Conservation (phyloP, 2,888 invertebrate species). For the Epinotia demarniana region DNA sequence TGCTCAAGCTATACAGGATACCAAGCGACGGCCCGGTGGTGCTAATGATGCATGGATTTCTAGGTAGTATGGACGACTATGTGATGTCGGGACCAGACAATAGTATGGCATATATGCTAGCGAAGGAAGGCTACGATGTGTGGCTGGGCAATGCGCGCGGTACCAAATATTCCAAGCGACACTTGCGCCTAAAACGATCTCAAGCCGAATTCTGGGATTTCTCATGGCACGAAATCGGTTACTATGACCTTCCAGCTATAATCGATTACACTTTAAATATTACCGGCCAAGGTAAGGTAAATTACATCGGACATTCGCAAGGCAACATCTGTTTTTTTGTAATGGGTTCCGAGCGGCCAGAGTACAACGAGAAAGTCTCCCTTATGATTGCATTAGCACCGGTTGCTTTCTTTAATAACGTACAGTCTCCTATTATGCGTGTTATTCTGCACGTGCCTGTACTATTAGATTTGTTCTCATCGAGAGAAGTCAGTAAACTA, state of each 20-base stretch:
- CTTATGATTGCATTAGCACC: constrained; percentile 84
- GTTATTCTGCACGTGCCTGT: constrained; percentile 61
- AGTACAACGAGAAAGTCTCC: constrained; percentile 83
- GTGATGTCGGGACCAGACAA: constrained; percentile 64
- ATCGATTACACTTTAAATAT: constrained; percentile 87
- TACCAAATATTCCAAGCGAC: constrained; percentile 86
- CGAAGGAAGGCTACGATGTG: constrained; percentile 87
- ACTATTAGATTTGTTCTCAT: constrained; percentile 63
- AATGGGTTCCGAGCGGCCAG: constrained; percentile 79
- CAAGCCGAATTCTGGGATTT: constrained; percentile 86
- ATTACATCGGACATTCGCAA: constrained; percentile 89
- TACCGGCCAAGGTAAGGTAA: constrained; percentile 81
- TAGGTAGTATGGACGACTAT: constrained; percentile 69
- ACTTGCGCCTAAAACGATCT: constrained; percentile 68
- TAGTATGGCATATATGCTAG: constrained; percentile 76
- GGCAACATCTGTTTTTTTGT: constrained; percentile 86
- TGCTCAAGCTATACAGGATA: constrained; percentile 64
- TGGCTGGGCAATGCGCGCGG: constrained; percentile 93
- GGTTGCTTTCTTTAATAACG: constrained; percentile 79
- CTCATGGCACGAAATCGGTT: constrained; percentile 93
- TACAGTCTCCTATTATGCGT: constrained; percentile 65
- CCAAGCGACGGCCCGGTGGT: constrained; percentile 62
- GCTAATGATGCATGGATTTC: constrained; percentile 71
- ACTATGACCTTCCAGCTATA: constrained; percentile 90
- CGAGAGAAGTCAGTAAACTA: constrained; percentile 53